These are phyloP conservation scores for Equus quagga DNA, from an alignment of 2,113 vertebrate genomes.

Conservation along the genomic window DNA sequence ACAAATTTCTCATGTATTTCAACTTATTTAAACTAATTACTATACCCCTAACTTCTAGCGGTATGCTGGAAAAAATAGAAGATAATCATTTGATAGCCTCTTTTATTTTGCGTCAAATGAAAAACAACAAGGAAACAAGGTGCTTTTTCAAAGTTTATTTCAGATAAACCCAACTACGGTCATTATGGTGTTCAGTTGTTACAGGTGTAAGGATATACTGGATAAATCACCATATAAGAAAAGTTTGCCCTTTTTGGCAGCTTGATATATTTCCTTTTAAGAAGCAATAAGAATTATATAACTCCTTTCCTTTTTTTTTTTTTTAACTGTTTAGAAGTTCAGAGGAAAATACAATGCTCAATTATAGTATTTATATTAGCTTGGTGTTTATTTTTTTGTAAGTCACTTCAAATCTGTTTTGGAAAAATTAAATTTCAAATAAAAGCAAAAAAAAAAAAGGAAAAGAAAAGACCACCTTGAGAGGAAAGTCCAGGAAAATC, in stretches of 20 bases:
- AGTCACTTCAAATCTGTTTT: neutral
- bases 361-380: neutral
- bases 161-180: neutral
- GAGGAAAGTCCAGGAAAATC: neutral
- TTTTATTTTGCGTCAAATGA: neutral
- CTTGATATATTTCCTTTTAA: neutral
- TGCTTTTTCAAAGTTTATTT: neutral
- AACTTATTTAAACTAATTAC: neutral
- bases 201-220: neutral
- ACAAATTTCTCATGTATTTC: neutral
- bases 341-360: neutral
- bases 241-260: neutral
- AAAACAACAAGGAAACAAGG: neutral
- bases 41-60: neutral
- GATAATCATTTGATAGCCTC: neutral
- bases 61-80: neutral
- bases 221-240: neutral
- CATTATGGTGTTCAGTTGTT: neutral
- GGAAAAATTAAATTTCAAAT: neutral
- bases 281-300: neutral
- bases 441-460: neutral
- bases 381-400: neutral
- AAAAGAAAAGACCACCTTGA: neutral
- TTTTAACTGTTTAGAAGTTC: neutral
- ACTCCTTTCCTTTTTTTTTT: neutral